phyloP scores from a whole-genome alignment of 2,888 invertebrate species.

The Cephus pygmeus region DNA sequence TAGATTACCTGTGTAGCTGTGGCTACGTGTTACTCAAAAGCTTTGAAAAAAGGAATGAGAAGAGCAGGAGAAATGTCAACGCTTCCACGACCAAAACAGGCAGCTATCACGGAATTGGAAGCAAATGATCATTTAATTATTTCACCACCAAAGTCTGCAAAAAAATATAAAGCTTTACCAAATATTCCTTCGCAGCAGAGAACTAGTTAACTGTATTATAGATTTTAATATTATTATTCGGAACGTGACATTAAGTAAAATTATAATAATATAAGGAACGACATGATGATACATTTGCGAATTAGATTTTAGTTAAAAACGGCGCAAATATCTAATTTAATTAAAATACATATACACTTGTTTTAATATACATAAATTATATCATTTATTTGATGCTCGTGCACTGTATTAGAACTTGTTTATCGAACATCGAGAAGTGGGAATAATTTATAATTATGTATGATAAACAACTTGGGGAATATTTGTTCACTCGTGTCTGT shows the following conservation, averaged over 20 bases:
- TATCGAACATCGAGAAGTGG: neutral
- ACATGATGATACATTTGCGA: neutral
- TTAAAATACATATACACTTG: neutral
- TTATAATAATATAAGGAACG: neutral
- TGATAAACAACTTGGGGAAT: neutral
- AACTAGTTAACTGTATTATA: neutral
- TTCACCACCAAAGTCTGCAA: neutral
- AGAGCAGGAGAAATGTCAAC: conserved; percentile 37
- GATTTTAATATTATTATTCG: neutral
- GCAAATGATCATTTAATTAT: neutral
- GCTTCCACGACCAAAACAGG: neutral
- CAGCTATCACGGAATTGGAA: neutral
- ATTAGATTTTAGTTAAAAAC: neutral
- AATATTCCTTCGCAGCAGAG: neutral
- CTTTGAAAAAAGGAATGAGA: conserved; percentile 70
- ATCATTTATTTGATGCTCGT: neutral
- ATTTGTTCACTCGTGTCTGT: neutral
- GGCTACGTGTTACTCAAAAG: conserved; percentile 71
- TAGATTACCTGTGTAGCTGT: conserved; percentile 71
- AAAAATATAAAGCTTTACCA: neutral
- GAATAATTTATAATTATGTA: neutral
- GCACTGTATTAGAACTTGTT: neutral
- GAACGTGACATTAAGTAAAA: neutral
- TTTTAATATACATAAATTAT: neutral
- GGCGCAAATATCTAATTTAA: neutral